These are phyloP conservation scores for Danio tinwini DNA, from an alignment of 2,797 vertebrate species.

Conservation along the genomic window DNA sequence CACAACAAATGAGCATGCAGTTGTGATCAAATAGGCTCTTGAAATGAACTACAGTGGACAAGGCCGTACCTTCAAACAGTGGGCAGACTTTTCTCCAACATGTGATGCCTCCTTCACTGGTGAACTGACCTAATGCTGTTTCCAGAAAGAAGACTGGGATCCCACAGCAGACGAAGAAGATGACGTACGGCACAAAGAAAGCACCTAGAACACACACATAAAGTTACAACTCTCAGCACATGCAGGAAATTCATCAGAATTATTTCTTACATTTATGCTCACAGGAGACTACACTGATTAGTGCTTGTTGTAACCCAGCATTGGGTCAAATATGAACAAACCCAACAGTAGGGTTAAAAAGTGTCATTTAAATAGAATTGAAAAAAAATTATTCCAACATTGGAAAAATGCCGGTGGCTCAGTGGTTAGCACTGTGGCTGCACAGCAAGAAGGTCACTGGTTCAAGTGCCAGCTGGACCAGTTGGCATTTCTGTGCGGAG, in stretches of 20 bases:
- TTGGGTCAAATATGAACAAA: too few relatives aligned
- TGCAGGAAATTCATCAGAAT: background rate
- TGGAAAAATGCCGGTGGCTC: too few relatives aligned
- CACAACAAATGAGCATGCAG: background rate
- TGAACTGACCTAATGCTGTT: slow-evolving; percentile 96
- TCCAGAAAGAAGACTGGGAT: slow-evolving; percentile 99
- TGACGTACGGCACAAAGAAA: slow-evolving; percentile 97
- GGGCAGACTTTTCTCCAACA: slow-evolving; percentile 99
- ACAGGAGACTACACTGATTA: background rate
- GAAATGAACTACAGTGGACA: background rate
- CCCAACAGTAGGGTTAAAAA: too few relatives aligned
- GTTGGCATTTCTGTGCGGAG: too few relatives aligned
- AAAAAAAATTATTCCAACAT: too few relatives aligned
- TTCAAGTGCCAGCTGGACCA: too few relatives aligned
- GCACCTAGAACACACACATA: slow-evolving; percentile 80
- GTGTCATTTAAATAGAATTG: too few relatives aligned
- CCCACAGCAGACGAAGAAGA: slow-evolving; percentile 97
- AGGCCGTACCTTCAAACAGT: slow-evolving; percentile 91
- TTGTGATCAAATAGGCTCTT: background rate
- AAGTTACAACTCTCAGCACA: background rate
- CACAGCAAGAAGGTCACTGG: too few relatives aligned
- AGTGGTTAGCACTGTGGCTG: too few relatives aligned
- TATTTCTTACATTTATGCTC: background rate
- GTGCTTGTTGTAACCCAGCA: too few relatives aligned
- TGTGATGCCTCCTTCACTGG: slow-evolving; percentile 97